Conservation (phyloP, 2,888 invertebrate genomes). For the Spatulosminthurus flaviceps region DNA sequence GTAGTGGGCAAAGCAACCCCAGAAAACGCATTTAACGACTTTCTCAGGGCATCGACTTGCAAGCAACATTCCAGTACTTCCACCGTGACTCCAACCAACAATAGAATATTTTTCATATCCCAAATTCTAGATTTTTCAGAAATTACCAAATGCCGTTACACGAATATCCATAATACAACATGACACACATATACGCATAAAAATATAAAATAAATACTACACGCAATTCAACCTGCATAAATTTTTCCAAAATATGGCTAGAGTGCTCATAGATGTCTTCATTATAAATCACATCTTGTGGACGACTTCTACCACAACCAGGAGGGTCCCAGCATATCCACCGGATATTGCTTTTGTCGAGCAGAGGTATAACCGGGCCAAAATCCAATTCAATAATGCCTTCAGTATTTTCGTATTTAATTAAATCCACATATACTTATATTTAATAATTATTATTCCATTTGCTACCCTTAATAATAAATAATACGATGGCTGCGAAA, state of each 20-base stretch:
- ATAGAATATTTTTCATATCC: background rate
- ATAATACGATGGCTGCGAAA: too few species aligned
- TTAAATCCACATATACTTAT: too few species aligned
- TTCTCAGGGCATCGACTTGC: background rate
- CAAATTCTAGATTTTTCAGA: background rate
- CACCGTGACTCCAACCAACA: background rate
- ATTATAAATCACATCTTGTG: background rate
- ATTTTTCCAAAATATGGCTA: background rate
- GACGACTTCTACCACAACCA: background rate
- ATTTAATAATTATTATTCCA: too few species aligned
- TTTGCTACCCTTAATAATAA: too few species aligned
- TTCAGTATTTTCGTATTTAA: too few species aligned
- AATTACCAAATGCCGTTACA: background rate
- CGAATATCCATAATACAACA: too few species aligned
- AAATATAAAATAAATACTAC: too few species aligned
- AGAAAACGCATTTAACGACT: background rate
- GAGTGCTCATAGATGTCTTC: background rate
- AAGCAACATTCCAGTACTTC: background rate
- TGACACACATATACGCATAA: too few species aligned
- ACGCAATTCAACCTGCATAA: background rate
- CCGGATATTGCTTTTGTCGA: background rate
- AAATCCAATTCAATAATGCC: too few species aligned
- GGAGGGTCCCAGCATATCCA: constrained; percentile 8
- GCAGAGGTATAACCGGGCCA: background rate
- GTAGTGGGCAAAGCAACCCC: background rate